These are phyloP conservation scores for Hemicrepidius hirtus DNA, from an alignment of 2,888 invertebrate genomes.

Conservation along the genomic window DNA sequence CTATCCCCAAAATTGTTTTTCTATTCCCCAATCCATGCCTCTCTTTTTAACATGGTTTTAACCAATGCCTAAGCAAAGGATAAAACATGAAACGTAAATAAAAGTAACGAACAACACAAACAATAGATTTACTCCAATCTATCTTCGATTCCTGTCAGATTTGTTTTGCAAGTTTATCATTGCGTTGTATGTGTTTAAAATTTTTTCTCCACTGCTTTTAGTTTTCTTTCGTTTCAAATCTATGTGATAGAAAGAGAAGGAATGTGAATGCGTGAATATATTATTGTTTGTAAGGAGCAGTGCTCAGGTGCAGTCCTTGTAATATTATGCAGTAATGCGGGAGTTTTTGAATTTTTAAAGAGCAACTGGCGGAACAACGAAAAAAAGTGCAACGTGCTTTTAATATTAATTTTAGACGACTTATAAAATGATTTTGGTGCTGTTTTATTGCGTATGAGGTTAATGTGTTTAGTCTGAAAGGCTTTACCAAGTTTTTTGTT, in stretches of 20 bases:
- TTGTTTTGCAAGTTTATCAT: conserved; percentile 36
- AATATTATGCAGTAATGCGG: conserved; percentile 48
- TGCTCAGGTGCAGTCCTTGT: conserved; percentile 42
- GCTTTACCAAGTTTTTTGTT: conserved; percentile 13
- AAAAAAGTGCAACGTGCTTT: conserved; percentile 41
- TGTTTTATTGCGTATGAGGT: conserved; percentile 24
- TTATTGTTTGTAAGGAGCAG: conserved; percentile 6
- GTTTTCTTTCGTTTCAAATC: no score
- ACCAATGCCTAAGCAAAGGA: neutral
- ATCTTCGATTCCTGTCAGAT: conserved; percentile 38
- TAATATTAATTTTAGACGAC: conserved; percentile 40
- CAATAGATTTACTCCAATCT: conserved; percentile 32
- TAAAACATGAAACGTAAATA: neutral
- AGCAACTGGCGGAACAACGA: conserved; percentile 45
- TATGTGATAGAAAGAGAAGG: neutral
- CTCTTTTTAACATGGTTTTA: neutral
- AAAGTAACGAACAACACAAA: neutral
- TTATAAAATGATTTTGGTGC: conserved; percentile 27
- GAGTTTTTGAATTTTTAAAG: conserved; percentile 48
- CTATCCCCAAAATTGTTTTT: neutral
- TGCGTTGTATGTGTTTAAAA: neutral
- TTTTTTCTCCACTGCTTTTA: neutral
- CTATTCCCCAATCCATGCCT: neutral
- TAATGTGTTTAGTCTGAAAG: conserved; percentile 7
- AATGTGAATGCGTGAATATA: neutral